Conservation (phyloP, 2,888 invertebrate species). For the Saturnia japonica region DNA sequence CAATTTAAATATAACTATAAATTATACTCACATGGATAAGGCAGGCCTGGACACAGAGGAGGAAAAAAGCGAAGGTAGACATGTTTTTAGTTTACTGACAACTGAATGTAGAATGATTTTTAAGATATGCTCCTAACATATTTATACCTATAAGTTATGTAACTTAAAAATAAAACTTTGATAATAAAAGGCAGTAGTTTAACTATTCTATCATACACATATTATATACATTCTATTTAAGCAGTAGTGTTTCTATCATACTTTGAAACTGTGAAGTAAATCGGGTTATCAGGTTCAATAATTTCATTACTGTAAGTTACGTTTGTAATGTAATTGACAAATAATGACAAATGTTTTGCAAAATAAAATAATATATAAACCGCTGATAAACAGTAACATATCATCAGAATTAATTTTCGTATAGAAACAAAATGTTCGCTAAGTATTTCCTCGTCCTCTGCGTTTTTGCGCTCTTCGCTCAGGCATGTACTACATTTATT, state of each 20-base stretch:
- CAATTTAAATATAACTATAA: neutral
- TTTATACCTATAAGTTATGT: neutral
- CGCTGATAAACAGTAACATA: too few species aligned
- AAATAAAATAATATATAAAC: neutral
- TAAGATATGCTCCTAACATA: neutral
- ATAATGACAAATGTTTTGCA: neutral
- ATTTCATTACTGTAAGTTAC: neutral
- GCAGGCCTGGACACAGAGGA: slow-evolving; percentile 38
- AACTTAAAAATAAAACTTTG: neutral
- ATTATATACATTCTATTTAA: too few species aligned
- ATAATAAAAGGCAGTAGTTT: neutral
- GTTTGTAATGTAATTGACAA: neutral
- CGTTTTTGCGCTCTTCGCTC: slow-evolving; percentile 26
- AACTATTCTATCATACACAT: too few species aligned
- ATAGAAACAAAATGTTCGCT: slow-evolving; percentile 22
- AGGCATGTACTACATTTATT: neutral
- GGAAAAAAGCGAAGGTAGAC: slow-evolving; percentile 33
- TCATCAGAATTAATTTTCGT: neutral
- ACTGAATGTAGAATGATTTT: neutral
- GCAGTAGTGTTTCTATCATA: neutral
- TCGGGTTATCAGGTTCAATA: neutral
- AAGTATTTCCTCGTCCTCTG: slow-evolving; percentile 27
- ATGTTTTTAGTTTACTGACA: slow-evolving; percentile 24
- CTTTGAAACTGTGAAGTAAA: neutral
- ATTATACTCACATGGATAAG: slow-evolving; percentile 23